phyloP scores from a whole-genome alignment of 2,888 invertebrate genomes.

The Leptopilina syphax region DNA sequence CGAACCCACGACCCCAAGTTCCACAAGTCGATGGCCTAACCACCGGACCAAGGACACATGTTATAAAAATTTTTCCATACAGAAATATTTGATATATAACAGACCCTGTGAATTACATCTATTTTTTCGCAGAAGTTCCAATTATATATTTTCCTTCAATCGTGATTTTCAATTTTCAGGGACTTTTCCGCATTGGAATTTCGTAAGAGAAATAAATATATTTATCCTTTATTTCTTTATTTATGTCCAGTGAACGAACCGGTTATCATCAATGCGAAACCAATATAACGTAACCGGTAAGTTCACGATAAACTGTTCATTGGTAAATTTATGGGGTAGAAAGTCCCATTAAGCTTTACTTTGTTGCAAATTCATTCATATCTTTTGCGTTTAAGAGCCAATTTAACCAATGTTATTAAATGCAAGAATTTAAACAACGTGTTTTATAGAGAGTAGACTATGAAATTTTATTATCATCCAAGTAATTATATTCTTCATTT shows the following conservation, averaged over 20 bases:
- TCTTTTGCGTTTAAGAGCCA: slow-evolving; percentile 29
- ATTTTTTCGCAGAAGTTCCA: too few relatives aligned
- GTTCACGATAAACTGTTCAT: slow-evolving; percentile 38
- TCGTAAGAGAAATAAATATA: slow-evolving; percentile 39
- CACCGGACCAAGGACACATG: too few relatives aligned
- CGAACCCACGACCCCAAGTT: too few relatives aligned
- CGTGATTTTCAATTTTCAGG: slow-evolving; percentile 35
- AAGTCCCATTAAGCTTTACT: slow-evolving; percentile 40
- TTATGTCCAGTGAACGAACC: slow-evolving; percentile 20
- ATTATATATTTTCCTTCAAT: too few relatives aligned
- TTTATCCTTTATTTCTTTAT: not conserved
- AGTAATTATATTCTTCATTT: slow-evolving; percentile 32
- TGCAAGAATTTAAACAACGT: slow-evolving; percentile 31
- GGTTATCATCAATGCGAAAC: slow-evolving; percentile 31
- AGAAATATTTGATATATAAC: too few relatives aligned
- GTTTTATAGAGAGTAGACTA: slow-evolving; percentile 19
- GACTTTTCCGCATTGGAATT: slow-evolving; percentile 43
- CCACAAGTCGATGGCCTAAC: too few relatives aligned
- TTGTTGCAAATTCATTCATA: slow-evolving; percentile 41
- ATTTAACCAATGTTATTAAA: slow-evolving; percentile 34
- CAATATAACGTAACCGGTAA: slow-evolving; percentile 37
- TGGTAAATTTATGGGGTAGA: slow-evolving; percentile 34
- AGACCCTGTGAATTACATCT: too few relatives aligned
- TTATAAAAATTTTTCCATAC: too few relatives aligned
- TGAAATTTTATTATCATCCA: slow-evolving; percentile 14